Percentiles rank a stretch among this genome's conserved stretches.
These are phyloP conservation scores for Metridium senile DNA, from an alignment of 92 coral and sea anemone species.

Conservation along the genomic window DNA sequence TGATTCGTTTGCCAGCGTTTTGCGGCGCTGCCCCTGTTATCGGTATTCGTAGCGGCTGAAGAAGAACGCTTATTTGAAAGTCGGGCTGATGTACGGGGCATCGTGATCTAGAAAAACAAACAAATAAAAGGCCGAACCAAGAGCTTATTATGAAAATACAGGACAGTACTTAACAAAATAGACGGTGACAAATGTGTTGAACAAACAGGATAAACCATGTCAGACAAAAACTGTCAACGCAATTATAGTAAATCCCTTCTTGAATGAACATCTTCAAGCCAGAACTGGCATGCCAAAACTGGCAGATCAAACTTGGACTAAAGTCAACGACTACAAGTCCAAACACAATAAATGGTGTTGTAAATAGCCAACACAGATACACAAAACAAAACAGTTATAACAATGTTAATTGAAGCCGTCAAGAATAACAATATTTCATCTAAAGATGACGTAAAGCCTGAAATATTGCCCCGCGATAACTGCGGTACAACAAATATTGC, in stretches of 20 bases:
- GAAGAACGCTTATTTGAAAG: not conserved
- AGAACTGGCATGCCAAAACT: too few species aligned
- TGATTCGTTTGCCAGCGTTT: not conserved
- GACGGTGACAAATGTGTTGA: too few species aligned
- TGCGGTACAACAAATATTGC: conserved; percentile 1
- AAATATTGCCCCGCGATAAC: not conserved
- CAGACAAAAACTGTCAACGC: too few species aligned
- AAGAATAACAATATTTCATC: not conserved
- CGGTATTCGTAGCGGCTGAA: not conserved
- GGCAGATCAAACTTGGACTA: too few species aligned
- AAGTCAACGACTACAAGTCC: too few species aligned
- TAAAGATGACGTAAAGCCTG: not conserved
- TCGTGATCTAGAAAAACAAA: not conserved
- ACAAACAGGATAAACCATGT: too few species aligned
- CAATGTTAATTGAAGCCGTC: not conserved
- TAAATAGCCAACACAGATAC: not conserved
- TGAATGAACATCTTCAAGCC: too few species aligned
- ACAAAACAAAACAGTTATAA: too few species aligned
- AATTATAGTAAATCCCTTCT: too few species aligned
- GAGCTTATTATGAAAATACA: not conserved
- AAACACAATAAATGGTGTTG: not conserved
- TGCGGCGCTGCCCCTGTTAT: not conserved
- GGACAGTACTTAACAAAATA: too few species aligned
- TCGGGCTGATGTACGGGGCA: not conserved
- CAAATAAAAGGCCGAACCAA: not conserved